Conservation (phyloP, 2,797 vertebrate genomes). For the Peromyscus attwateri region DNA sequence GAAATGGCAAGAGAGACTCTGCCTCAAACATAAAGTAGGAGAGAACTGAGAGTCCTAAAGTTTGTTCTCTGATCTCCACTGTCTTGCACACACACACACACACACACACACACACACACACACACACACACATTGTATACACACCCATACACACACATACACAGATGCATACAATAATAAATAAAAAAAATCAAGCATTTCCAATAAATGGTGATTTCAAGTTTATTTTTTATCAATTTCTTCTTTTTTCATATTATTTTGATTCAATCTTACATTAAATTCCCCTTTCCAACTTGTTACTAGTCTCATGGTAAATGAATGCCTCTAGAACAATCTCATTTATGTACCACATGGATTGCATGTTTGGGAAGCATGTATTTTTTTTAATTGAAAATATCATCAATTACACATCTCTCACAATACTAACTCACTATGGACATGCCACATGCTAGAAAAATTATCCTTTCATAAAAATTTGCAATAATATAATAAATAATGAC, state of each 20-base stretch:
- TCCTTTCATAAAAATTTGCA: slow-evolving; percentile 61
- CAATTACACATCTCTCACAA: slow-evolving; percentile 52
- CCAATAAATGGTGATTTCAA: slow-evolving; percentile 45
- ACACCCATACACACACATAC: too few relatives aligned
- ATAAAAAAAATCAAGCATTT: neutral
- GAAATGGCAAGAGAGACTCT: neutral
- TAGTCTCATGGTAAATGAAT: slow-evolving; percentile 55
- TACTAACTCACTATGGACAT: slow-evolving; percentile 60
- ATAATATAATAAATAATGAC: slow-evolving; percentile 70
- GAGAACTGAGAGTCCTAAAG: neutral
- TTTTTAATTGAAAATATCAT: slow-evolving; percentile 70
- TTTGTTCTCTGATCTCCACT: neutral
- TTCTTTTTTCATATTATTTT: slow-evolving; percentile 64
- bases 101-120: neutral
- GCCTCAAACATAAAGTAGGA: neutral
- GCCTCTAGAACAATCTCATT: slow-evolving; percentile 65
- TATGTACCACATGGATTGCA: slow-evolving; percentile 53
- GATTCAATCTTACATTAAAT: slow-evolving; percentile 60
- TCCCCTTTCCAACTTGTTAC: slow-evolving; percentile 56
- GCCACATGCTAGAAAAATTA: neutral
- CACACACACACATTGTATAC: neutral
- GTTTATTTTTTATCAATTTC: slow-evolving; percentile 56
- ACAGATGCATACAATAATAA: neutral
- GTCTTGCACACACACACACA: neutral
- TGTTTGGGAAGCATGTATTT: slow-evolving; percentile 65